Base-by-base conservation (phyloP, 2,113 vertebrate genomes). In the Hippotragus niger region DNA sequence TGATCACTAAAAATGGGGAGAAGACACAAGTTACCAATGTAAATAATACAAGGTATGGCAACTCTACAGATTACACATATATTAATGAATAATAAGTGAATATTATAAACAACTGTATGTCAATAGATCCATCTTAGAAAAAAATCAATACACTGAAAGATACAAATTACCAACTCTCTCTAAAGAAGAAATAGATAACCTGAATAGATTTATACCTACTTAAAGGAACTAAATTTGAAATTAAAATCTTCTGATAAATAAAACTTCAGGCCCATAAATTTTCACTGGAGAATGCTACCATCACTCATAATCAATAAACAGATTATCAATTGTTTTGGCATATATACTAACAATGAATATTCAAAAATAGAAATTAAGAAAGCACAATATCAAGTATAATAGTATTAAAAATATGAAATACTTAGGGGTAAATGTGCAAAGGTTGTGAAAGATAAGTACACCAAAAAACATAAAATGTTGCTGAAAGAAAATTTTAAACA, bases 211-310 rank as follows among this genome's bases (percentile, higher is more conserved):
- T 87, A 45, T 50, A 83, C 43, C 47, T 47, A 2, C 52, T 25
- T 23, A 52, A 76, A 90, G 52, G 95, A 95, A 97, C 29, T 94
- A 91, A 91, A 88, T 55, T 33, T 74, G 33, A 97, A 81, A 16
- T 76, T 87, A 53, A 91, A 93, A 25, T 84, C 29, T 96, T 94
- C 57, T 67, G 64, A 90, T 12, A 78, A 83, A 62, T 33, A 95
- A 96, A 94, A 76, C 19, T 64, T 85, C 12, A 93, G 16, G 23
- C 64, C 12, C 11, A 94, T 6, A 43, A 53, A 45, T 47, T 3
- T 64, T 93, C 36, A 74, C 1, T 89, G 25, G n/a, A 87, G 23
- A 57, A 43, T 62, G 85, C 82, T 76, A 80, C 23, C 7, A 96
- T 71, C 10, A 40, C 23, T 43, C 36, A 76, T 43, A 23, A 84